Evolutionary conservation across 2,888 invertebrate genomes (phyloP), one percentile per base, ranked within the genome.

Genomic region (Cheilosia grossa): DNA sequence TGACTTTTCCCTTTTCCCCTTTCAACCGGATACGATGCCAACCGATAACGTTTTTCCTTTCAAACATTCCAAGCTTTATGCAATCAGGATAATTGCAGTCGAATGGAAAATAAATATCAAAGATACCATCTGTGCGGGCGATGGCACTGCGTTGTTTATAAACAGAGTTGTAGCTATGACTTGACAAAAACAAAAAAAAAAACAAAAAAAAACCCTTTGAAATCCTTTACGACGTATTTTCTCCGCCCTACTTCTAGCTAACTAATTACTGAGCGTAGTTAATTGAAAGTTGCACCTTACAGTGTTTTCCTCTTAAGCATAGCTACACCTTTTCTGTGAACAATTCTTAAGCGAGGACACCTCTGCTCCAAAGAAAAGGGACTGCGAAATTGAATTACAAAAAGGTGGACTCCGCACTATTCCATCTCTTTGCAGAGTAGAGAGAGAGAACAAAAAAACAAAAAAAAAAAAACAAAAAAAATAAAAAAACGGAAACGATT

Each of bases 361-460:
- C 58, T 37, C 42, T 51, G 53, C 24, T 49, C 42, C 15, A 24
- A 77, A 21, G 24, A 27, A 30, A 42, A 69, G 37, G 37, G n/a
- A 79, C 74, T 70, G 63, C 66, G 59, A 51, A 83, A 70, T 77
- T 80, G 69, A 83, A 83, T 66, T 42, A 75, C 64, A 66, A 58
- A 70, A 19, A 37, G 21, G 21, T 54, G 6, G 15, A 24, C 13
- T 51, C 24, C 2, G 30, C 30, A 51, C 51, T 5, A 24, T 13
- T 51, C 19, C 42, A 42, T 53, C 7, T 30, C 42, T 2, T 47
- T 19, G 37, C 19, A 66, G 44, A 2, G 5, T 24, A 19, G 42
- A 6, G 27, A 27, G 6, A 27, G 27, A 27, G 6, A 33, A 59
- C n/a, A n/a, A n/a, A n/a, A n/a, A n/a, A n/a, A n/a, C n/a, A n/a